These are phyloP conservation scores for Ailurus styani DNA, from an alignment of 2,113 vertebrate genomes.

Conservation along the genomic window DNA sequence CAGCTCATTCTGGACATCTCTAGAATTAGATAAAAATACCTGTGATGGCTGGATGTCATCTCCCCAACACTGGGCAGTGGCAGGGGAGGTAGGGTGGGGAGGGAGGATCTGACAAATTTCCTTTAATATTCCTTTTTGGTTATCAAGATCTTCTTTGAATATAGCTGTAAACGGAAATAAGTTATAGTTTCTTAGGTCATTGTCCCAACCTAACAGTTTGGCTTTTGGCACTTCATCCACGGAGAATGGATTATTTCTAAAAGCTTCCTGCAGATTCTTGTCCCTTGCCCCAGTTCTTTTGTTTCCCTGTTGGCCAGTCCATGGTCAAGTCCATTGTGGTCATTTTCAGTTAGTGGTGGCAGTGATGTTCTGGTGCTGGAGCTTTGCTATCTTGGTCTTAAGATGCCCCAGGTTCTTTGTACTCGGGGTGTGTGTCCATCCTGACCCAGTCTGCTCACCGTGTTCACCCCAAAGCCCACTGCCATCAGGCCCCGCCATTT, in stretches of 20 bases:
- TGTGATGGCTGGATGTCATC: not conserved
- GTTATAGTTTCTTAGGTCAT: not conserved
- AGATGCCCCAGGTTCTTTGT: not conserved
- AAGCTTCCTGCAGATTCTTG: not conserved
- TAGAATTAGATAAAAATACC: not conserved
- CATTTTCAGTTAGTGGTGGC: not conserved
- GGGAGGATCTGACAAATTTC: not conserved
- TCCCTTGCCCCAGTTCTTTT: not conserved
- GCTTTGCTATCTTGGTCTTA: not conserved
- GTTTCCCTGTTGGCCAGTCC: not conserved
- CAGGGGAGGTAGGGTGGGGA: not conserved
- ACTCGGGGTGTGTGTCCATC: not conserved
- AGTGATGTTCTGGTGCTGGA: not conserved
- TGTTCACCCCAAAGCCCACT: accelerated
- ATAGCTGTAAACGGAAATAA: not conserved
- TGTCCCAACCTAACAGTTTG: not conserved
- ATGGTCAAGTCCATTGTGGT: accelerated
- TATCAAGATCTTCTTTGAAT: not conserved
- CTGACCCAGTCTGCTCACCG: not conserved
- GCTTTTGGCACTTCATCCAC: not conserved
- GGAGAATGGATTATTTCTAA: not conserved
- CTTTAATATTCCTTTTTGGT: not conserved
- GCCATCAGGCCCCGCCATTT: not conserved
- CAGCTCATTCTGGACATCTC: not conserved
- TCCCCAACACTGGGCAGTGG: not conserved